Conservation (phyloP, 2,797 vertebrate genomes). For the Coilia nasus region DNA sequence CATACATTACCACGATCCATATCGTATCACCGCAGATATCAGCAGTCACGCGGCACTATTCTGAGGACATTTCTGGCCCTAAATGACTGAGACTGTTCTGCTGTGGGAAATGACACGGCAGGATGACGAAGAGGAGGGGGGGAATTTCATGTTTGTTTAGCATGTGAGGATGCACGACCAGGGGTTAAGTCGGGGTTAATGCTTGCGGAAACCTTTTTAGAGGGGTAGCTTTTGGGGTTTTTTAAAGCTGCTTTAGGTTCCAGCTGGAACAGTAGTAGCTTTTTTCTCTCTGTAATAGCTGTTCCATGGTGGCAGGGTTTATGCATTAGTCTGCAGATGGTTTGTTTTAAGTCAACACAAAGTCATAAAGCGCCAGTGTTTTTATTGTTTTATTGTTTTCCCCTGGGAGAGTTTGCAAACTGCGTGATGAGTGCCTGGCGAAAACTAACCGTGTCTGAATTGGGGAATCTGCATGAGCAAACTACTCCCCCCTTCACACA, state of each 20-base stretch:
- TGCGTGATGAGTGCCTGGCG: slow-evolving; percentile 4
- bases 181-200: slow-evolving; percentile 3
- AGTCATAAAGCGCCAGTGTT: background rate
- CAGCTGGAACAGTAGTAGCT: slow-evolving; percentile 18
- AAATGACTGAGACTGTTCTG: background rate
- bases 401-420: slow-evolving; percentile 21
- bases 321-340: slow-evolving; percentile 18
- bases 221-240: background rate
- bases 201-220: slow-evolving; percentile 2
- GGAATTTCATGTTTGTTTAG: slow-evolving; percentile 14
- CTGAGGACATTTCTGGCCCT: background rate
- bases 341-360: slow-evolving; percentile 22
- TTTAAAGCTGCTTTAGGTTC: background rate
- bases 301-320: slow-evolving; percentile 13
- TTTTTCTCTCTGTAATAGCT: background rate
- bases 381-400: slow-evolving; percentile 3
- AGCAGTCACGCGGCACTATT: background rate
- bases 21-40: background rate
- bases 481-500: background rate
- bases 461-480: background rate
- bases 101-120: background rate
- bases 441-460: background rate
- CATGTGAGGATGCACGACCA: background rate
- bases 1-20: slow-evolving; percentile 10
- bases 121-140: background rate